Evolutionary conservation across 2,888 invertebrate genomes (phyloP), one percentile per base, ranked within the genome.

Genomic region (Microctonus hyperodae): DNA sequence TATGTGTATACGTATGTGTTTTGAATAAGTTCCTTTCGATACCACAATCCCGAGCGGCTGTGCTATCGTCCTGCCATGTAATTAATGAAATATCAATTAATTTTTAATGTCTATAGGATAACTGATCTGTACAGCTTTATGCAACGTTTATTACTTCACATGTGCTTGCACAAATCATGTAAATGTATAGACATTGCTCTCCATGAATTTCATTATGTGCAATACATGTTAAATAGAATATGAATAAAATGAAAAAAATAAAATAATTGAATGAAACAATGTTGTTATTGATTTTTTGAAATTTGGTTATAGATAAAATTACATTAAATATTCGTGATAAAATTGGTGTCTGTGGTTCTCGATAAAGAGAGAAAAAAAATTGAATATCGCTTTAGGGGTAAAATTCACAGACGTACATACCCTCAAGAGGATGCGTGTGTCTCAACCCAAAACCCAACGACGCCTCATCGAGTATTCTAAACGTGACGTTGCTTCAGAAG

Each of bases 61-160:
- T 58, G 65, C 65, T 69, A 68, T 69, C 65, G 63, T 69, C 56
- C 51, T 67, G 50, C 68, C 56, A 65, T 63, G 73, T 76, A 76
- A 80, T 79, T 77, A 77, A 79, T 76, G 75, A 73, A 77, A 76
- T 74, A 76, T 76, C 79, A 77, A 80, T 81, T 80, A 79, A 78
- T 78, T 78, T 78, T 75, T 72, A 73, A 74, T 62, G 58, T 67
- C 63, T 65, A 69, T 69, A 65, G 31, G 25, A 60, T 60, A 50
- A 60, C 50, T 60, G 44, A 60, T 50, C 50, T 20, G 11, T 20
- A 16, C n/a, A 60, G 25, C 60, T 48, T 60, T 22, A 2, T 13
- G 2, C 13, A 40, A 48, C n/a, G 40, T 22, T 50, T 31, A 22
- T 22, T 28, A 31, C 23, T 28, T 40, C n/a, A 37, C 35, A 25